Base-by-base conservation (phyloP, 2,888 invertebrate species). In the Cosmia pyralina region DNA sequence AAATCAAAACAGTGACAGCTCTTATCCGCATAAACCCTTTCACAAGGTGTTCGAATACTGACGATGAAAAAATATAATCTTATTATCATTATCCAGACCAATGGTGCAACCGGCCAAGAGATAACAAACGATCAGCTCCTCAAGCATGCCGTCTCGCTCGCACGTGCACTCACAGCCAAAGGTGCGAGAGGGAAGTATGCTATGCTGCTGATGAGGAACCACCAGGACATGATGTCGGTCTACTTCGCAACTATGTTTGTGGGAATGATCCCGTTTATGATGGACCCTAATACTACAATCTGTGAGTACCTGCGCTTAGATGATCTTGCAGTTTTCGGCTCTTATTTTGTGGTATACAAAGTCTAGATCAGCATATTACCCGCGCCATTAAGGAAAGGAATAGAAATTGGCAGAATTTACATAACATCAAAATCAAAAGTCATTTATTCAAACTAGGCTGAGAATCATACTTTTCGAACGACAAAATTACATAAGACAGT, bases 241-340 rank as follows among this genome's bases (percentile, higher is more conserved):
- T 92, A 90, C 84, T 89, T 90, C n/a, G 91, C 88, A 0, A 75
- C 82, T 0, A 48, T 91, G 11, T 88, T 92, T 41, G 84, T 91
- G 13, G 90, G 90, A 17, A 77, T 89, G 11, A 69, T 87, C 11
- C 88, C 90, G 0, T 89, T 90, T 34, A 65, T 89, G 75, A 84
- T 91, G 74, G 92, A 92, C n/a, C 90, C 91, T 8, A 81, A 83
- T 6, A 78, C 86, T 19, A 92, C 91, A 6, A 69, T 69, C 13
- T 86, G 92, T 92, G 62, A 87, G 90, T 89, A 65, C 22, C 15
- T 19, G 5, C 13, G 8, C 7, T 41, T 17, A 22, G 13, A 46
- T 22, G 17, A 34, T 17, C 48, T 57, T 57, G 5, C n/a, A 22
- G 6, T 44, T 65, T 34, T 65, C 10, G 2, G 6, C 2, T 34